phyloP scores from a whole-genome alignment of 2,888 invertebrate species.

The Phoronis australis region DNA sequence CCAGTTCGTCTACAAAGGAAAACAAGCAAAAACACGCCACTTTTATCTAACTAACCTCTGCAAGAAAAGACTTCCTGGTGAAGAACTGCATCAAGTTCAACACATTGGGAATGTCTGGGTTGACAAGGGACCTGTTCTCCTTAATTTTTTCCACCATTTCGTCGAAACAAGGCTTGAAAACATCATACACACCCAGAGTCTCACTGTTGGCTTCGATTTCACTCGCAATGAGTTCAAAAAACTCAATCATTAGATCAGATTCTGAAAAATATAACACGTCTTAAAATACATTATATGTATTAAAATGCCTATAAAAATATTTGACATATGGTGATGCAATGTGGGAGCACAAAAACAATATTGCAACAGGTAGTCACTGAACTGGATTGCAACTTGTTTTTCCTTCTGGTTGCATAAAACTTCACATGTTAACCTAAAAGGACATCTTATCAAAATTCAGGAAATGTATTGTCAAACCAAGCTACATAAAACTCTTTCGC shows the following conservation, averaged over 20 bases:
- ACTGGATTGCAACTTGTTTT: too few species aligned
- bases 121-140: conserved; percentile 6
- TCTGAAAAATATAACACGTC: conserved; percentile 6
- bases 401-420: too few species aligned
- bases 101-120: not conserved
- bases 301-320: too few species aligned
- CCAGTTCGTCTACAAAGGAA: not conserved
- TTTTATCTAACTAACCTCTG: conserved; percentile 36
- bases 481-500: too few species aligned
- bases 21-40: not conserved
- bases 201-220: conserved; percentile 31
- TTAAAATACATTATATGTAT: too few species aligned
- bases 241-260: conserved; percentile 20
- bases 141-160: not conserved
- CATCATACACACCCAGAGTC: conserved; percentile 20
- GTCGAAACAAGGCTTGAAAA: conserved; percentile 8
- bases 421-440: too few species aligned
- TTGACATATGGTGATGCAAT: too few species aligned
- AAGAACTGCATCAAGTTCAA: conserved; percentile 33
- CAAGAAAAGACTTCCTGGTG: conserved; percentile 26
- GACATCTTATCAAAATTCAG: too few species aligned
- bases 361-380: too few species aligned
- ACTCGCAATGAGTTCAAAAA: conserved; percentile 24
- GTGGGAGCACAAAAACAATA: too few species aligned
- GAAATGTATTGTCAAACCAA: too few species aligned